Conservation (phyloP, 2,113 vertebrate species). For the Sorex fumeus region DNA sequence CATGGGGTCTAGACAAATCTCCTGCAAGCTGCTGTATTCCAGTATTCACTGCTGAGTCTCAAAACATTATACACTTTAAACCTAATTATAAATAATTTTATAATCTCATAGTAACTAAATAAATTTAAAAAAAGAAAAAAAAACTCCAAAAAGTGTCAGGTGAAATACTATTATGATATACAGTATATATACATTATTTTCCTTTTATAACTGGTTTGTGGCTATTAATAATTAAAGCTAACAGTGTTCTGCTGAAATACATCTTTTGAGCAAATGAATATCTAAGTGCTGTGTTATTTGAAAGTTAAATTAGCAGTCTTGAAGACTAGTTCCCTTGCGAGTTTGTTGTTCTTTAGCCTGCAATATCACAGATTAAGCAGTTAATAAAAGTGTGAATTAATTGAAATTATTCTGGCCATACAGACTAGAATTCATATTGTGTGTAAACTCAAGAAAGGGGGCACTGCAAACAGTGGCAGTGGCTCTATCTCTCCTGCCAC, state of each 20-base stretch:
- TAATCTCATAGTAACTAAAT: background rate
- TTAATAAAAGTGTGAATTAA: slow-evolving; percentile 5
- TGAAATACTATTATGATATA: slow-evolving; percentile 54
- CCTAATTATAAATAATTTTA: too few species aligned
- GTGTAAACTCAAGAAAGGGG: too few species aligned
- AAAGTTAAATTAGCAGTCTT: slow-evolving; percentile 41
- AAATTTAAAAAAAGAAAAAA: too few species aligned
- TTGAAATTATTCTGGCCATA: slow-evolving; percentile 6
- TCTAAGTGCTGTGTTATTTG: slow-evolving; percentile 7
- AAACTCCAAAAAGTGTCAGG: background rate
- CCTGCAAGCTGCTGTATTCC: too few species aligned
- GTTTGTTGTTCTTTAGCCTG: background rate
- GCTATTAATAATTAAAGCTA: background rate
- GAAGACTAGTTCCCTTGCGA: slow-evolving; percentile 5
- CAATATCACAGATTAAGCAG: background rate
- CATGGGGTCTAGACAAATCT: too few species aligned
- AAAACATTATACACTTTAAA: too few species aligned
- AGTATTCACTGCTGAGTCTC: too few species aligned
- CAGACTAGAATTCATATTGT: slow-evolving; percentile 14
- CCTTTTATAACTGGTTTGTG: slow-evolving; percentile 50
- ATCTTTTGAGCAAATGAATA: background rate
- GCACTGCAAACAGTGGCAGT: too few species aligned
- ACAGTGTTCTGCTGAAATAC: background rate
- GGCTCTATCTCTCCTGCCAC: too few species aligned
- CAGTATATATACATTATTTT: background rate